Percentiles rank a stretch among this genome's conserved stretches.
phyloP scores from a whole-genome alignment of 2,797 vertebrate genomes.

The Petrocephalus sullivani region DNA sequence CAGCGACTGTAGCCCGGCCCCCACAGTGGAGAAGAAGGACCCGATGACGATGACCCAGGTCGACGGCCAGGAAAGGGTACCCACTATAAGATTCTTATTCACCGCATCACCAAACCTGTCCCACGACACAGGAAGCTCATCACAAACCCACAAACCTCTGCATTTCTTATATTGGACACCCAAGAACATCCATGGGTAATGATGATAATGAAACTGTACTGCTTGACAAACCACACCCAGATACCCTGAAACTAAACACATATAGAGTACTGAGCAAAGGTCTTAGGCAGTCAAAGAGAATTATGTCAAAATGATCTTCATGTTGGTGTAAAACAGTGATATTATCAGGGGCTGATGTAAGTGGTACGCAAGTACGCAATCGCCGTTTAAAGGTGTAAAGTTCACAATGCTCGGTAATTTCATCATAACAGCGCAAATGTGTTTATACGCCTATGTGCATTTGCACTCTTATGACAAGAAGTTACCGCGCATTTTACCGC shows the following conservation, averaged over 20 bases:
- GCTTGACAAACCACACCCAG: not conserved
- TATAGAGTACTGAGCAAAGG: not conserved
- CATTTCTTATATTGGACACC: not conserved
- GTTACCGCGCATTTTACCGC: too few species aligned
- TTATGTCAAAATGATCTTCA: not conserved
- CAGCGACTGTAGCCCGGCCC: slow-evolving; percentile 88
- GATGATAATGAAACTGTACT: not conserved
- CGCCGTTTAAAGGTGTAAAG: too few species aligned
- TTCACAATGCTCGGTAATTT: too few species aligned
- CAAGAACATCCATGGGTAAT: not conserved
- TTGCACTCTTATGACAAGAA: too few species aligned
- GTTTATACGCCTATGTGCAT: too few species aligned
- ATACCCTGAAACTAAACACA: not conserved
- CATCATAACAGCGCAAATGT: too few species aligned
- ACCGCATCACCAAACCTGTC: slow-evolving; percentile 86
- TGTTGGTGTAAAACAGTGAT: not conserved
- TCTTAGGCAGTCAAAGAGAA: not conserved
- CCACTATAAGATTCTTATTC: slow-evolving; percentile 84
- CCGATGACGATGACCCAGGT: slow-evolving; percentile 97
- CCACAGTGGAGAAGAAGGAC: slow-evolving; percentile 96
- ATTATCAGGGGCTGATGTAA: too few species aligned
- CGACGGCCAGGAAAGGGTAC: slow-evolving; percentile 91
- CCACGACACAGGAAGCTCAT: slow-evolving; percentile 4
- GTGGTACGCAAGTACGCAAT: too few species aligned
- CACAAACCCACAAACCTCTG: not conserved